Evolutionary conservation across 2,888 invertebrate species (phyloP), one percentile per base, ranked within the genome.

Genomic region (Idaea biselata): DNA sequence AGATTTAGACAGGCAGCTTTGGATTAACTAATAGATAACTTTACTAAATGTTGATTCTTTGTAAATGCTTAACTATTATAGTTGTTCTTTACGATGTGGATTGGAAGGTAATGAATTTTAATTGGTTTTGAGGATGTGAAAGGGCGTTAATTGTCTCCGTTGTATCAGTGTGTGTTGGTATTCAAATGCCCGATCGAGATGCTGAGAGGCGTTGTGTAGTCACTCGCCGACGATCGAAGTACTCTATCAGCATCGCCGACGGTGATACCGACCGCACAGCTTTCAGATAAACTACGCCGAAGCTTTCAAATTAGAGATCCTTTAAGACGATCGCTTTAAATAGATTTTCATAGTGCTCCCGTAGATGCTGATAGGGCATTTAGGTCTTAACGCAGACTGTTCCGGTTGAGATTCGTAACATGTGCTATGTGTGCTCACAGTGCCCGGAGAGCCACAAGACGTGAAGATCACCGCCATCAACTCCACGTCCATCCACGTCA

Each of bases 371-470:
- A 91, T 92, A 92, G 91, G 92, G 91, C 91, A 88, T 88, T 89
- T 88, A 90, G 89, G 90, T 89, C 87, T 76, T 66, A 59, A 65
- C 78, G 60, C 73, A 66, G 66, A 59, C 65, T 77, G 72, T 71
- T 87, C 16, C 60, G 81, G 87, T 65, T 75, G 75, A 69, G 72
- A 68, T 77, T 61, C 77, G 77, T 89, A 73, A 89, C 74, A 73
- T 71, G 18, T 18, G 25, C 31, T 65, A 68, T 80, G 73, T 86
- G 74, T 87, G 72, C 73, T 93, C 93, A 91, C 95, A 99, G 99
- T 99, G 94, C 99, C 99, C 77, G 99, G 99, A 72, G 97, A 98
- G 91, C 99, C 99, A 59, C 97, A 97, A 88, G 97, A 97, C 80
- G 98, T 99, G 69, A 96, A 96, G 88, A 97, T 96, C 57, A 95